These are phyloP conservation scores for Dallia pectoralis DNA, from an alignment of 2,797 vertebrate species.

Conservation along the genomic window DNA sequence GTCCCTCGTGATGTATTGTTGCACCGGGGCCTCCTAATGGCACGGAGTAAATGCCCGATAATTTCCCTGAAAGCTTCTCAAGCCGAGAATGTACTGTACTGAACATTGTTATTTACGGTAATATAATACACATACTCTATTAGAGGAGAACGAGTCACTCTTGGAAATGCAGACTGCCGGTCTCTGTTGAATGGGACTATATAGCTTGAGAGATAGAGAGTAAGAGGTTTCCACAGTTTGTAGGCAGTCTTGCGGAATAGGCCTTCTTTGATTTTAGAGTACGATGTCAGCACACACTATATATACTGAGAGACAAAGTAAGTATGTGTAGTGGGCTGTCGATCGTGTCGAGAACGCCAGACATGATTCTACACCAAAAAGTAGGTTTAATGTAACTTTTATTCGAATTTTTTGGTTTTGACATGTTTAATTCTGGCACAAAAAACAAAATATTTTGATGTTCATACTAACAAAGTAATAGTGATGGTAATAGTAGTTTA, in stretches of 20 bases:
- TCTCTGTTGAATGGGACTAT: background rate
- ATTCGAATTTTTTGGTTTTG: conserved; percentile 2
- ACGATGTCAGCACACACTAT: conserved; percentile 8
- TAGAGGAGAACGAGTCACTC: too few species aligned
- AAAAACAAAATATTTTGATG: background rate
- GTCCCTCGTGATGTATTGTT: conserved; percentile 17
- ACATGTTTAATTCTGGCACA: conserved; percentile 1
- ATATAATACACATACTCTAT: too few species aligned
- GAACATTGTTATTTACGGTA: too few species aligned
- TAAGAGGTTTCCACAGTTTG: conserved; percentile 33
- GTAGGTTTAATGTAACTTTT: conserved; percentile 1
- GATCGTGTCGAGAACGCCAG: conserved; percentile 10
- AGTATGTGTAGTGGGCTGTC: background rate
- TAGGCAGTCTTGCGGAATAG: conserved; percentile 11
- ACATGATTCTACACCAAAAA: conserved; percentile 11
- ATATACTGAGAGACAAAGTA: conserved; percentile 7
- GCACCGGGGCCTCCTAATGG: conserved; percentile 33
- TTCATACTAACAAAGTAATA: background rate
- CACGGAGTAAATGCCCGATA: conserved; percentile 19
- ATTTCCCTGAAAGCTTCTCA: background rate
- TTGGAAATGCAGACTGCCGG: too few species aligned
- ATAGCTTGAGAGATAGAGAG: conserved; percentile 23
- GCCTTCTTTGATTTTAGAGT: background rate
- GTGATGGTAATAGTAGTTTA: background rate
- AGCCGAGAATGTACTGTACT: background rate